Base-by-base conservation (phyloP, 2,888 invertebrate species). In the Oasisia sp. region DNA sequence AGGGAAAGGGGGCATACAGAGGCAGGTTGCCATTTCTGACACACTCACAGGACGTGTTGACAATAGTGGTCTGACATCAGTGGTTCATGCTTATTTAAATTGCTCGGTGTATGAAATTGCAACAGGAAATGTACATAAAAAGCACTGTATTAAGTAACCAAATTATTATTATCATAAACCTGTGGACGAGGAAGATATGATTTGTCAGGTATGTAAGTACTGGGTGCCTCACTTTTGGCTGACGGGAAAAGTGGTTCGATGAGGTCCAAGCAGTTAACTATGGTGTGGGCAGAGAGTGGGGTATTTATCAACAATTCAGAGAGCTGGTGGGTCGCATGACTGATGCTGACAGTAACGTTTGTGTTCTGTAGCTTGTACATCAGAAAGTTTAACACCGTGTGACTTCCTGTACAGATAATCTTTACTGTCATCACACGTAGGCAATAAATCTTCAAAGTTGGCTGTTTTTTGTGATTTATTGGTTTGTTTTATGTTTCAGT, bases 401-500 rank as follows among this genome's bases (percentile, higher is more conserved):
- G 74, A 27, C 74, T 74, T 74, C 74, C 27, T 74, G 74, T 74
- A 74, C 74, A 74, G 74, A 7, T 74, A n/a, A 74, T 27, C 74
- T 27, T 19, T 11, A 56, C 56, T 56, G 56, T 74, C 7, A 27
- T 74, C 74, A 74, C 74, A 74, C 74, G 74, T 74, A 74, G 74
- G 74, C n/a, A 74, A 74, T 74, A 74, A 74, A 74, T 74, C n/a
- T 74, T 74, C 74, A 74, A 74, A 74, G 74, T 74, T 74, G 74
- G 74, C 74, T 74, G 27, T 74, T 74, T 38, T 74, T 74, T 74
- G 74, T 74, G 74, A 74, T 19, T 74, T 74, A 74, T 74, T 19
- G 74, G 74, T 74, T n/a, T 74, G 74, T 74, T 74, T 74, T 74
- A 74, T 74, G 74, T 74, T 74, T 74, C n/a, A 74, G 27, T 27